These are phyloP conservation scores for Eleginops maclovinus DNA, from an alignment of 2,113 vertebrate genomes.

Conservation along the genomic window DNA sequence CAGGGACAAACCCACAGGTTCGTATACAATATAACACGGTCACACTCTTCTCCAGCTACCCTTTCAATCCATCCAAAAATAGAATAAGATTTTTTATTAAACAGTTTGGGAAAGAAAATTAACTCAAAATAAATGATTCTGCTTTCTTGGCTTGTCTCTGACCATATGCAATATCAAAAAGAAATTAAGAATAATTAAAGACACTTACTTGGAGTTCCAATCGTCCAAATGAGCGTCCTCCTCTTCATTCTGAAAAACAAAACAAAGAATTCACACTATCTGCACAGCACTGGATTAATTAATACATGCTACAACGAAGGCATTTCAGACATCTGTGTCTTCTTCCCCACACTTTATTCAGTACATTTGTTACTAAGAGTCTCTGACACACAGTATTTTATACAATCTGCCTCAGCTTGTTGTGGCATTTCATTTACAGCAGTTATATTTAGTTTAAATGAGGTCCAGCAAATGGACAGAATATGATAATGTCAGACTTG, in stretches of 20 bases:
- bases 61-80: not conserved
- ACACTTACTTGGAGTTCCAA: slow-evolving; percentile 57
- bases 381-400: not conserved
- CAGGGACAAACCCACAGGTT: not conserved
- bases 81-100: no score
- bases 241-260: slow-evolving; percentile 76
- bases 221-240: slow-evolving; percentile 54
- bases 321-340: not conserved
- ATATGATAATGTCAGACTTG: no score
- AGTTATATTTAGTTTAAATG: no score
- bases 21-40: no score
- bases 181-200: not conserved
- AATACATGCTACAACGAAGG: not conserved
- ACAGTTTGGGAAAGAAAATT: no score
- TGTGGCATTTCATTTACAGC: not conserved
- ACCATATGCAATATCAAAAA: not conserved
- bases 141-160: not conserved
- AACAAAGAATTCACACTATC: not conserved
- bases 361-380: not conserved
- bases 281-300: not conserved
- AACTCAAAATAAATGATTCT: not conserved
- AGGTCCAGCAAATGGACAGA: no score
- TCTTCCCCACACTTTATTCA: not conserved
- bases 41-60: not conserved
- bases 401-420: not conserved